These are phyloP conservation scores for Forbesichthys papilliferus DNA, from an alignment of 2,113 vertebrate genomes.

Conservation along the genomic window DNA sequence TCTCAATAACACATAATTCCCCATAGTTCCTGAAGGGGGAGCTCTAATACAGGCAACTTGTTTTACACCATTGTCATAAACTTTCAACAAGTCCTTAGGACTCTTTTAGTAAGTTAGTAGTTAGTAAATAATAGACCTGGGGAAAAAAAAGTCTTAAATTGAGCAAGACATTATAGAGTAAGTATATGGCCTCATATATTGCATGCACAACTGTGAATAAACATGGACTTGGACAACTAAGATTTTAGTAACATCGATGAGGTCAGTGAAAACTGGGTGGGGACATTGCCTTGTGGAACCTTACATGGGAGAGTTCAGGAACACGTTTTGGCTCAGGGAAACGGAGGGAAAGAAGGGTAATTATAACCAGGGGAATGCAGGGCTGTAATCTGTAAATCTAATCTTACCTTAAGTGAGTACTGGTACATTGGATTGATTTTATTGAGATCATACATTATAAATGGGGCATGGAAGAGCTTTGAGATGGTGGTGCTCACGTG, in stretches of 20 bases:
- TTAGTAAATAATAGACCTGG: not conserved
- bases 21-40: constrained; percentile 72
- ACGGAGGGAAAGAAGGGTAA: constrained; percentile 42
- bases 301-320: constrained; percentile 38
- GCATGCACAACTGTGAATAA: not conserved
- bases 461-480: constrained; percentile 79
- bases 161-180: not conserved
- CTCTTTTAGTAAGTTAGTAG: constrained; percentile 21
- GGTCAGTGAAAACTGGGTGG: constrained; percentile 38
- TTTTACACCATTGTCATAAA: constrained; percentile 14
- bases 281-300: constrained; percentile 68
- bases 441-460: constrained; percentile 84
- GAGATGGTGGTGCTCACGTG: constrained; percentile 75
- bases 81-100: constrained; percentile 63
- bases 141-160: not conserved
- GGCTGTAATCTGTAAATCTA: constrained; percentile 77
- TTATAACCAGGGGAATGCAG: constrained; percentile 68
- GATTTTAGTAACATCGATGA: constrained; percentile 10
- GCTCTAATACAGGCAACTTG: constrained; percentile 80
- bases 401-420: constrained; percentile 78
- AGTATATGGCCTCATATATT: not conserved
- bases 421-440: constrained; percentile 85
- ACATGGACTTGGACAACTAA: not conserved
- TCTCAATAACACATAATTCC: constrained; percentile 30
- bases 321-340: constrained; percentile 27